phyloP scores from a whole-genome alignment of 2,113 vertebrate genomes.

The Anolis sagrei region DNA sequence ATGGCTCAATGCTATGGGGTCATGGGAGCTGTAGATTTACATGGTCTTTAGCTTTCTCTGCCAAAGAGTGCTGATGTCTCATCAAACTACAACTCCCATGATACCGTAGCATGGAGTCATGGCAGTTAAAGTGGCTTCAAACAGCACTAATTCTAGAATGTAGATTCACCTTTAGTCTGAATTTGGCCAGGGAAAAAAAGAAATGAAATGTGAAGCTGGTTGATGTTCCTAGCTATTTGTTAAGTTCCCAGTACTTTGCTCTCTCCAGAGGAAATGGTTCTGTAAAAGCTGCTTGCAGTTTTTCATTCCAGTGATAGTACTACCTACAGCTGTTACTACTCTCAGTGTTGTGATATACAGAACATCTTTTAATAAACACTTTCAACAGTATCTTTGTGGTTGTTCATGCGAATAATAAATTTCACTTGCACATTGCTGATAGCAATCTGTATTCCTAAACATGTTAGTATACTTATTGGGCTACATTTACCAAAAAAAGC shows the following conservation, averaged over 20 bases:
- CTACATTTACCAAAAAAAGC: conserved; percentile 71
- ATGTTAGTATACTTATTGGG: conserved; percentile 75
- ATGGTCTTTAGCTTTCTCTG: too few relatives aligned
- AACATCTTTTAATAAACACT: conserved; percentile 67
- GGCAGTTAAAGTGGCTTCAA: too few relatives aligned
- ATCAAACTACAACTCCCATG: too few relatives aligned
- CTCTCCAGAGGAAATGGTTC: background rate
- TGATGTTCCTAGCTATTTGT: background rate
- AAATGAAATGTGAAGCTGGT: background rate
- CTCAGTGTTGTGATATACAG: conserved; percentile 52
- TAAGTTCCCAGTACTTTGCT: background rate
- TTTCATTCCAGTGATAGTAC: conserved; percentile 28
- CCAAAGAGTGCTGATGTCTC: too few relatives aligned
- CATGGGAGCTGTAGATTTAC: too few relatives aligned
- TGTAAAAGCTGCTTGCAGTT: conserved; percentile 7
- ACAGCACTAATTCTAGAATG: too few relatives aligned
- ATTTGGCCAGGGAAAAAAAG: background rate
- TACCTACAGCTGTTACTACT: conserved; percentile 49
- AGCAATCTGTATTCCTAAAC: conserved; percentile 73
- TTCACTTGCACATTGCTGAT: conserved; percentile 66
- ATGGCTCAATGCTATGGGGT: too few relatives aligned
- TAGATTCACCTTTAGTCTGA: background rate
- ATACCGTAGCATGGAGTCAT: too few relatives aligned
- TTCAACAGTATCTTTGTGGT: conserved; percentile 61
- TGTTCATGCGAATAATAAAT: conserved; percentile 68